Evolutionary conservation across 2,888 invertebrate genomes (phyloP).

Genomic region (Eristalis tenax): DNA sequence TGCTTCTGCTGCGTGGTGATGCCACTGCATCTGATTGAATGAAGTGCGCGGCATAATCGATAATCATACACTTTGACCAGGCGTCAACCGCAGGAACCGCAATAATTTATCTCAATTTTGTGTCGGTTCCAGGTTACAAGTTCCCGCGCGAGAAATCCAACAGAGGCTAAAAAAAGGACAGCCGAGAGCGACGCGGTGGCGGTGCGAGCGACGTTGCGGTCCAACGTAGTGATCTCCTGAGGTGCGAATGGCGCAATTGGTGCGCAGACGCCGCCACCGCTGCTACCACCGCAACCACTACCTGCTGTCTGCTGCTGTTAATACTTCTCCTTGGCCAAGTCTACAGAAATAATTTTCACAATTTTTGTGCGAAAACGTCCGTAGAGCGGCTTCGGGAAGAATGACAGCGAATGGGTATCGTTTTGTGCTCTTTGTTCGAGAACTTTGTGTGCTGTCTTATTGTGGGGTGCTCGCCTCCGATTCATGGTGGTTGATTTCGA

Average conservation of each 20-base stretch:
- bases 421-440: slow-evolving; percentile 60
- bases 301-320: not conserved
- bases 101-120: slow-evolving; percentile 75
- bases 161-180: slow-evolving; percentile 1
- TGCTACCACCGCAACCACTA: slow-evolving; percentile 12
- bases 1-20: slow-evolving; percentile 30
- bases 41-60: slow-evolving; percentile 72
- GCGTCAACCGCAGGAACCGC: slow-evolving; percentile 74
- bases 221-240: slow-evolving; percentile 46
- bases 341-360: slow-evolving; percentile 60
- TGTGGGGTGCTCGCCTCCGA: slow-evolving; percentile 29
- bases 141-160: slow-evolving; percentile 28
- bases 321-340: slow-evolving; percentile 4
- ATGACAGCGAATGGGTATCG: slow-evolving; percentile 49
- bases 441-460: slow-evolving; percentile 23
- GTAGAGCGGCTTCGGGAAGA: slow-evolving; percentile 38
- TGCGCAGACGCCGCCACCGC: slow-evolving; percentile 64
- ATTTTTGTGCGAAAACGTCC: slow-evolving; percentile 69
- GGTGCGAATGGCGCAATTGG: slow-evolving; percentile 71
- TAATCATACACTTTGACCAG: slow-evolving; percentile 73
- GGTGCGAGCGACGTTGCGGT: slow-evolving; percentile 13
- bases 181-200: slow-evolving; percentile 26
- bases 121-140: slow-evolving; percentile 68
- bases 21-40: slow-evolving; percentile 71
- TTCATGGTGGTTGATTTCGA: slow-evolving; percentile 45